Conservation (phyloP, 2,888 invertebrate genomes). For the Hypomecis atomaria region DNA sequence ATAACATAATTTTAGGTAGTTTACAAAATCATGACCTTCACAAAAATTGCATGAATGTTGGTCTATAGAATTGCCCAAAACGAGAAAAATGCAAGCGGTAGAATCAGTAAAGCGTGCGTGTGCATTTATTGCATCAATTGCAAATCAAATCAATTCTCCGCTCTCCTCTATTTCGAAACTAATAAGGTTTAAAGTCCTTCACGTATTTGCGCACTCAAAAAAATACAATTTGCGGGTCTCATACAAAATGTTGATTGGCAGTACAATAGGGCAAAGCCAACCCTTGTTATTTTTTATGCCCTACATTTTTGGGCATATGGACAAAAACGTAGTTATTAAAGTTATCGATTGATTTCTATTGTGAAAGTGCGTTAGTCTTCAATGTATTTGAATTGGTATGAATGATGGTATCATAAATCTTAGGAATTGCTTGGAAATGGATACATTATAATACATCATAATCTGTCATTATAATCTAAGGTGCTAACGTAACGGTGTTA, state of each 20-base stretch:
- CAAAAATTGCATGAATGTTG: too few relatives aligned
- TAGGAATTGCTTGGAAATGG: too few relatives aligned
- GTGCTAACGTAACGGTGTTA: too few relatives aligned
- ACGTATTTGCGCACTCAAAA: constrained; percentile 9
- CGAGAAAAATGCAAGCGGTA: constrained; percentile 5
- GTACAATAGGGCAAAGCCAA: constrained; percentile 31
- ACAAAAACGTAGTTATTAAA: constrained; percentile 25
- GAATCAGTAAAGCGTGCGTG: constrained; percentile 18
- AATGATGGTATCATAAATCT: too few relatives aligned
- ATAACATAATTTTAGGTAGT: too few relatives aligned
- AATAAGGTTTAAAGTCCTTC: constrained; percentile 17
- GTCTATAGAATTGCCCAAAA: constrained; percentile 1
- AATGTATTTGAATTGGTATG: neutral
- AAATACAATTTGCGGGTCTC: constrained; percentile 24
- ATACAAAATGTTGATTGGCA: constrained; percentile 29
- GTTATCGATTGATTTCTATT: constrained; percentile 23
- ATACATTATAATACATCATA: too few relatives aligned
- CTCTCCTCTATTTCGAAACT: constrained; percentile 3
- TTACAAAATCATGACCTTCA: too few relatives aligned
- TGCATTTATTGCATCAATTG: constrained; percentile 10
- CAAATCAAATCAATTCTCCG: neutral
- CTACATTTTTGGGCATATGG: constrained; percentile 32
- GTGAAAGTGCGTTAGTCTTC: constrained; percentile 9
- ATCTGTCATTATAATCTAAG: too few relatives aligned
- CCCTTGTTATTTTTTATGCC: constrained; percentile 42